Evolutionary conservation across 2,113 vertebrate species (phyloP).

Genomic region (Lophius piscatorius): DNA sequence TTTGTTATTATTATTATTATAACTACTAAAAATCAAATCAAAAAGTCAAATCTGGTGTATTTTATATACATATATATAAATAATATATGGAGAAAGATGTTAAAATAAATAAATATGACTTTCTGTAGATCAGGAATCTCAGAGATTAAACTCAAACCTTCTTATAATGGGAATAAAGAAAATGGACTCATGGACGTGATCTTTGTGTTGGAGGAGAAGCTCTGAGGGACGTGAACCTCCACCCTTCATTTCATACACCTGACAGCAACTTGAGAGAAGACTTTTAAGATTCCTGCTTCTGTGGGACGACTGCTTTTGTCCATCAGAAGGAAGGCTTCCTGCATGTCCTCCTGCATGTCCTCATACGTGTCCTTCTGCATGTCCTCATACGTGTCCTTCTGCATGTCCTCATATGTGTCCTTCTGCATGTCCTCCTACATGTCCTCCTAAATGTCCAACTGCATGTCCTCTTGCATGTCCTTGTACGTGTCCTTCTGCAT

Average conservation of each 20-base stretch:
- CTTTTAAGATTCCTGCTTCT: slow-evolving; percentile 41
- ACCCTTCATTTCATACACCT: slow-evolving; percentile 58
- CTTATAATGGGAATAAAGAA: slow-evolving; percentile 35
- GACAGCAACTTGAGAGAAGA: slow-evolving; percentile 63
- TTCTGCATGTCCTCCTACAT: no score
- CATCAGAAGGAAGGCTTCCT: no score
- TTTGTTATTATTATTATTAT: no score
- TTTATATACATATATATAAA: background rate
- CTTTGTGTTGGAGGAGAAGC: slow-evolving; percentile 50
- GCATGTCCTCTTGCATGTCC: no score
- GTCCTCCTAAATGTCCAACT: no score
- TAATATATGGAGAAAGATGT: background rate
- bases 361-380: no score
- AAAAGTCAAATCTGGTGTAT: no score
- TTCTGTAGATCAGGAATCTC: slow-evolving; percentile 8
- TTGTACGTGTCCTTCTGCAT: no score
- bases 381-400: no score
- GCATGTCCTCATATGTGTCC: no score
- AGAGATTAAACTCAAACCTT: slow-evolving; percentile 20
- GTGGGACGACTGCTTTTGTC: slow-evolving; percentile 38
- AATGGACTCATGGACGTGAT: slow-evolving; percentile 38
- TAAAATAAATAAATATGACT: background rate
- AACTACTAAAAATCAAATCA: no score
- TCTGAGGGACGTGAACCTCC: slow-evolving; percentile 52
- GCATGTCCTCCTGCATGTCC: no score